Evolutionary conservation across 2,888 invertebrate genomes (phyloP), one percentile per base, ranked within the genome.

Genomic region (Torymus tubicola): DNA sequence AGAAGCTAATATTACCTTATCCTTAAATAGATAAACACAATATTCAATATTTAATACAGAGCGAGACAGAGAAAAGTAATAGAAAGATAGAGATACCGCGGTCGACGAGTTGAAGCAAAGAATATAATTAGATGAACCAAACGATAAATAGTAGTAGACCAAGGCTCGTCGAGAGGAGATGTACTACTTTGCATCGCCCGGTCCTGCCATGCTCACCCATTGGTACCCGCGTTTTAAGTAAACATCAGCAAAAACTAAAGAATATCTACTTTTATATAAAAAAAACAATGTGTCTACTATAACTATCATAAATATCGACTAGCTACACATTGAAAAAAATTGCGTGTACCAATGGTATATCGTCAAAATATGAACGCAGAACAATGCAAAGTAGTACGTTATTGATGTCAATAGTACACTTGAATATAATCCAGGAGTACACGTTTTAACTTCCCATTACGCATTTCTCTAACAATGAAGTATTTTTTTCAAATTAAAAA

Each of bases 1-100:
- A 42, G 21, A 81, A 81, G 80, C 76, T 79, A 68, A 50, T 42
- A 21, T 57, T 52, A 75, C 18, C 55, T 70, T 70, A 42, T 58
- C 65, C 50, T 21, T 14, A 16, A n/a, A 60, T 74, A 68, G 50
- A 67, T 24, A 55, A 71, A 64, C 42, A 81, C 68, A 72, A 69
- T 64, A 63, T 63, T 77, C 18, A 72, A 73, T 72, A 70, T 63
- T 57, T 31, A 42, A 77, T 58, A 72, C 5, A 76, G 67, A 75
- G 76, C 61, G 57, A 76, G 21, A 61, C 67, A 72, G 72, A 64
- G 60, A 72, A 68, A 73, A 67, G 31, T 67, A 65, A 72, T 63
- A 76, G 52, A 61, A 24, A 65, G 55, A 61, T 60, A 70, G 14
- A 80, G 31, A 68, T 58, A 72, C 3, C 72, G 3, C 67, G 53